These are phyloP conservation scores for Gymnoscopelus braueri DNA, from an alignment of 2,797 vertebrate species.

Conservation along the genomic window DNA sequence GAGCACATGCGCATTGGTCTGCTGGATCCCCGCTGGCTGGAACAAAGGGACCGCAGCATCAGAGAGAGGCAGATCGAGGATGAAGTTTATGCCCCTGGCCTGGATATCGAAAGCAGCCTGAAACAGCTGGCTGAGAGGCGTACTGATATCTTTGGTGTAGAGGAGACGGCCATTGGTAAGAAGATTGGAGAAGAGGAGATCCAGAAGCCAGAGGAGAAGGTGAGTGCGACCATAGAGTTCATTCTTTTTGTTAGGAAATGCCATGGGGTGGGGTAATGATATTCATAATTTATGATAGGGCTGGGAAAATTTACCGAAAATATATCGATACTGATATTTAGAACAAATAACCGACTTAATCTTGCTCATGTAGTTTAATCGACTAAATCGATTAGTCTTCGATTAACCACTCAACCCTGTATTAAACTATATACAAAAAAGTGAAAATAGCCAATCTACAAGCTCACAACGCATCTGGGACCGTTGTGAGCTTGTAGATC, in stretches of 20 bases:
- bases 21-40: conserved; percentile 96
- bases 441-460: too few relatives aligned
- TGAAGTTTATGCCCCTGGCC: conserved; percentile 97
- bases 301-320: too few relatives aligned
- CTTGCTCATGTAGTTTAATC: too few relatives aligned
- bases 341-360: too few relatives aligned
- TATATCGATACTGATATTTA: too few relatives aligned
- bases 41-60: conserved; percentile 95
- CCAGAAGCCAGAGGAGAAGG: conserved; percentile 99
- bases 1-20: conserved; percentile 99
- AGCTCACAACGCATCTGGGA: too few relatives aligned
- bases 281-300: too few relatives aligned
- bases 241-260: too few relatives aligned
- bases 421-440: neutral
- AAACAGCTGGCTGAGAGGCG: conserved; percentile 98
- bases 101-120: conserved; percentile 98
- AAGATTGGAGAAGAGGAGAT: conserved; percentile 99
- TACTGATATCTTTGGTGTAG: conserved; percentile 99
- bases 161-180: conserved; percentile 98
- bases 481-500: too few relatives aligned
- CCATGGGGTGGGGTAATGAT: too few relatives aligned
- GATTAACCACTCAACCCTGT: neutral
- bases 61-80: conserved; percentile 96
- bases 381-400: too few relatives aligned
- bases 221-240: conserved; percentile 46